phyloP scores from a whole-genome alignment of 2,888 invertebrate species.

The Andrena dorsata region DNA sequence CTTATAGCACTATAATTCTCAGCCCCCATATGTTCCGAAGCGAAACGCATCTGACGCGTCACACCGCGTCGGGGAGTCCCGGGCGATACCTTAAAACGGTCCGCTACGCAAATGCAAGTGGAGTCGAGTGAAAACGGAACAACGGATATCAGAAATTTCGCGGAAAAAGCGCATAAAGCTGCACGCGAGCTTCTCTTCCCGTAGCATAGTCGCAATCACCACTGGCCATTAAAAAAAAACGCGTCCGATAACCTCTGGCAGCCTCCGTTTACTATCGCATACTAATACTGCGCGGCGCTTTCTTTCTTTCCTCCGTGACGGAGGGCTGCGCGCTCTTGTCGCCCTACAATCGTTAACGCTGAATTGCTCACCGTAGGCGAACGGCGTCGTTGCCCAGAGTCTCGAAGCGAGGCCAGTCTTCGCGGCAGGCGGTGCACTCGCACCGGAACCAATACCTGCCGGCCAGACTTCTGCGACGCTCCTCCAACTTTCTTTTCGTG shows the following conservation, averaged over 20 bases:
- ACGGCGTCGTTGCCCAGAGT: constrained; percentile 85
- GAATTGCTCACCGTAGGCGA: constrained; percentile 49
- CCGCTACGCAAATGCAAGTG: too few species aligned
- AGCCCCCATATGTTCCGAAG: too few species aligned
- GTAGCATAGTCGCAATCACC: background rate
- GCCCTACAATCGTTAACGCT: too few species aligned
- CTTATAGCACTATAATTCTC: too few species aligned
- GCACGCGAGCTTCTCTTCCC: background rate
- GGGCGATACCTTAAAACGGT: too few species aligned
- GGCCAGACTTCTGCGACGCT: constrained; percentile 88
- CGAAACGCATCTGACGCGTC: too few species aligned
- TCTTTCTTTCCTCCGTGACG: too few species aligned
- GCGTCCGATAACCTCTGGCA: constrained; percentile 16
- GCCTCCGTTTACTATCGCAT: background rate
- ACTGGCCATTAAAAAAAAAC: constrained; percentile 16
- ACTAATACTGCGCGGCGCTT: too few species aligned
- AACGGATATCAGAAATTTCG: background rate
- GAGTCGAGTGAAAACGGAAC: too few species aligned
- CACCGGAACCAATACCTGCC: constrained; percentile 93
- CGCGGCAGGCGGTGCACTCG: constrained; percentile 89
- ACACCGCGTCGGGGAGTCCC: too few species aligned
- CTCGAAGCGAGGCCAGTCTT: constrained; percentile 91
- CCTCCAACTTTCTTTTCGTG: constrained; percentile 86
- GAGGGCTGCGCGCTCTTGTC: too few species aligned
- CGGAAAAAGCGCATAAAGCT: background rate